These are phyloP conservation scores for Syngnathoides biaculeatus DNA, from an alignment of 2,113 vertebrate species.

Conservation along the genomic window DNA sequence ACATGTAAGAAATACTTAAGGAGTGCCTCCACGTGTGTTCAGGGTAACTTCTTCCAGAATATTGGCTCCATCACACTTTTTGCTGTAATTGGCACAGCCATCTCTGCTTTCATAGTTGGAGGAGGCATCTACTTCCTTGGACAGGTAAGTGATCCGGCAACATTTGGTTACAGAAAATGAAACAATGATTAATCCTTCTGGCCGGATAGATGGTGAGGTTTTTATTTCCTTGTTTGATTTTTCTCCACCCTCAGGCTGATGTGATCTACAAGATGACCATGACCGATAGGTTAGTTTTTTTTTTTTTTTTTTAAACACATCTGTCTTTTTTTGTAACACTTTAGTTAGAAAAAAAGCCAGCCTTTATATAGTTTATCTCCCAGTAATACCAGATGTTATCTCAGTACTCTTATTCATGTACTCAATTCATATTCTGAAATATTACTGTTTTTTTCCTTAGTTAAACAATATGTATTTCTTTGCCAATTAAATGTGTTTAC, in stretches of 20 bases:
- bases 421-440: not conserved
- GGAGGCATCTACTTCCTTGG: slow-evolving; percentile 98
- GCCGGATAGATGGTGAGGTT: not conserved
- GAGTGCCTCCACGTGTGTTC: slow-evolving; percentile 26
- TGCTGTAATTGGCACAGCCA: slow-evolving; percentile 93
- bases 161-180: not conserved
- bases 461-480: not conserved
- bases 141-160: slow-evolving; percentile 75
- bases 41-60: slow-evolving; percentile 99
- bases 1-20: slow-evolving; percentile 4
- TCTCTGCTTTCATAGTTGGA: slow-evolving; percentile 97
- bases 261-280: slow-evolving; percentile 98
- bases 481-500: not conserved
- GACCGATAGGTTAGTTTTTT: slow-evolving; percentile 89
- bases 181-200: not conserved
- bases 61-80: slow-evolving; percentile 97
- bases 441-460: not conserved
- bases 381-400: no score
- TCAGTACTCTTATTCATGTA: not conserved
- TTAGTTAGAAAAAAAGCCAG: no score
- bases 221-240: not conserved
- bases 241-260: slow-evolving; percentile 81
- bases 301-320: not conserved
- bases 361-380: not conserved
- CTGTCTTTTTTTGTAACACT: not conserved